Conservation (phyloP, 2,888 invertebrate species). For the Parascotia fuliginaria region DNA sequence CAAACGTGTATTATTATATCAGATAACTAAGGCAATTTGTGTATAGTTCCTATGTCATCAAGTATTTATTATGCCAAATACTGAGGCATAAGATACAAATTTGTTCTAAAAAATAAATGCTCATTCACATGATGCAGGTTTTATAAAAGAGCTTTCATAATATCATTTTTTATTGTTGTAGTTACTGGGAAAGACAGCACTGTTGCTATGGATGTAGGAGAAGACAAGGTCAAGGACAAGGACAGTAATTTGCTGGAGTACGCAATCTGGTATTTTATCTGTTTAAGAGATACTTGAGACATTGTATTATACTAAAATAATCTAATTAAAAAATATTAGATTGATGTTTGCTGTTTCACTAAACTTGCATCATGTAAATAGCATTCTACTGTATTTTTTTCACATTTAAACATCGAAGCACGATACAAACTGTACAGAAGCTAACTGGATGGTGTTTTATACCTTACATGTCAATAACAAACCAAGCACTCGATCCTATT, state of each 20-base stretch:
- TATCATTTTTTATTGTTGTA: no score
- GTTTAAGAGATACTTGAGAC: no score
- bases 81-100: conserved; percentile 21
- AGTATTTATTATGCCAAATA: conserved; percentile 24
- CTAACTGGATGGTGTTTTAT: conserved; percentile 84
- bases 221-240: no score
- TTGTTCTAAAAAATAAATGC: conserved; percentile 6
- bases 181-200: no score
- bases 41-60: conserved; percentile 26
- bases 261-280: no score
- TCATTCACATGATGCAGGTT: background rate
- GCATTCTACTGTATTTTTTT: conserved; percentile 5
- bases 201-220: no score
- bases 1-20: conserved; percentile 38
- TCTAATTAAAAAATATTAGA: no score
- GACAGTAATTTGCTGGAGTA: no score
- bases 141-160: background rate
- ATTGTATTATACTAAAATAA: no score
- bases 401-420: conserved; percentile 64
- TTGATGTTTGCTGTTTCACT: no score
- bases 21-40: conserved; percentile 65
- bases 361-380: background rate
- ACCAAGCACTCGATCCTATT: conserved; percentile 81
- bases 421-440: conserved; percentile 80
- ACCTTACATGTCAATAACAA: conserved; percentile 80